Evolutionary conservation across 2,113 vertebrate species (phyloP).

Genomic region (Telmatochromis brachygnathus): DNA sequence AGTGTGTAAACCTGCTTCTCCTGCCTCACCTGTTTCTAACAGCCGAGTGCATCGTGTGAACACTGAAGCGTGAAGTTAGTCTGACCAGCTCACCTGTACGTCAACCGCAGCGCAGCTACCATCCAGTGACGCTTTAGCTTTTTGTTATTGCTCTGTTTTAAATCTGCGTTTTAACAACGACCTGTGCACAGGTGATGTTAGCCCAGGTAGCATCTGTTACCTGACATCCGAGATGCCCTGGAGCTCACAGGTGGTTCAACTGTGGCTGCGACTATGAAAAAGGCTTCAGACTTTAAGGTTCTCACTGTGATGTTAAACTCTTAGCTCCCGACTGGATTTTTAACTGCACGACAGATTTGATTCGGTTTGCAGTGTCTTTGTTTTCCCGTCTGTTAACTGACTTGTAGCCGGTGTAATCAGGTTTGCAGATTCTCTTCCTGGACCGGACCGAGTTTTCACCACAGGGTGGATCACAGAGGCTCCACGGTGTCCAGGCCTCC

Average conservation of each 20-base stretch:
- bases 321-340: neutral
- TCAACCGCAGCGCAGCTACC: neutral
- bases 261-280: neutral
- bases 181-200: neutral
- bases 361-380: neutral
- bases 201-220: neutral
- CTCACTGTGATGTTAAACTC: too few relatives aligned
- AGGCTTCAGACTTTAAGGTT: neutral
- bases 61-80: neutral
- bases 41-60: neutral
- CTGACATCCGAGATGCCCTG: accelerated
- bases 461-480: constrained; percentile 43
- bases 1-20: neutral
- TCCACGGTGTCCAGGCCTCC: constrained; percentile 58
- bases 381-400: neutral
- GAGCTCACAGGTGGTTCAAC: neutral
- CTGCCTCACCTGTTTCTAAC: neutral
- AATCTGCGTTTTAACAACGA: neutral
- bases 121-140: neutral
- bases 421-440: constrained; percentile 14
- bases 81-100: neutral
- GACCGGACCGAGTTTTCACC: neutral
- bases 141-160: neutral
- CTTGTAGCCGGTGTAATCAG: constrained; percentile 47
- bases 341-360: too few relatives aligned